A percentile compares a stretch with the other conserved stretches of the same genome.
These are phyloP conservation scores for Megalops atlanticus DNA, from an alignment of 2,113 vertebrate genomes.

Conservation along the genomic window DNA sequence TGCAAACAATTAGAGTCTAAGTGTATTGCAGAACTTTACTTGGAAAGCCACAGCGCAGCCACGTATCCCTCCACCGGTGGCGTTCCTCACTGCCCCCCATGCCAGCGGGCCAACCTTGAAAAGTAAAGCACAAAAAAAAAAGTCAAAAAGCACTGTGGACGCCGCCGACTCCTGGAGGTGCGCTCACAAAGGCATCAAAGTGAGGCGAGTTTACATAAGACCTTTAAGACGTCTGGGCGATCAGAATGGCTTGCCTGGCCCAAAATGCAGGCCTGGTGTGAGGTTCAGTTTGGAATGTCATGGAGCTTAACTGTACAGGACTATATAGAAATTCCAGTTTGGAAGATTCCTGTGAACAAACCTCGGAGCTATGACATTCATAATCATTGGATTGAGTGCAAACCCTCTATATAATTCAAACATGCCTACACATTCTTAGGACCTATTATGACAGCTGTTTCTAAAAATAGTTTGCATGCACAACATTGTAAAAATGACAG, in stretches of 20 bases:
- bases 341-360: background rate
- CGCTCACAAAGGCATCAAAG: background rate
- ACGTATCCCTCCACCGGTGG: slow-evolving; percentile 54
- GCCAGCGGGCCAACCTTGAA: slow-evolving; percentile 42
- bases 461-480: slow-evolving; percentile 23
- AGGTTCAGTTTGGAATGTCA: background rate
- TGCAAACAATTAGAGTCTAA: slow-evolving; percentile 73
- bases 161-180: background rate
- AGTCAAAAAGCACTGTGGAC: background rate
- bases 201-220: background rate
- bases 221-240: background rate
- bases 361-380: background rate
- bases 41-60: slow-evolving; percentile 74
- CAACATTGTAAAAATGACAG: slow-evolving; percentile 15
- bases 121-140: slow-evolving; percentile 44
- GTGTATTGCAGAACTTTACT: slow-evolving; percentile 83
- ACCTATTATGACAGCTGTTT: slow-evolving; percentile 9
- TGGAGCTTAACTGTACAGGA: background rate
- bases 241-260: background rate
- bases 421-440: background rate
- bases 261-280: background rate
- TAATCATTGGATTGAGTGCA: background rate
- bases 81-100: slow-evolving; percentile 46
- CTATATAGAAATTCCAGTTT: background rate
- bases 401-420: background rate